Percentiles rank a stretch among this genome's conserved stretches.
These are phyloP conservation scores for Salvelinus sp. DNA, from an alignment of 2,113 vertebrate species.

Conservation along the genomic window DNA sequence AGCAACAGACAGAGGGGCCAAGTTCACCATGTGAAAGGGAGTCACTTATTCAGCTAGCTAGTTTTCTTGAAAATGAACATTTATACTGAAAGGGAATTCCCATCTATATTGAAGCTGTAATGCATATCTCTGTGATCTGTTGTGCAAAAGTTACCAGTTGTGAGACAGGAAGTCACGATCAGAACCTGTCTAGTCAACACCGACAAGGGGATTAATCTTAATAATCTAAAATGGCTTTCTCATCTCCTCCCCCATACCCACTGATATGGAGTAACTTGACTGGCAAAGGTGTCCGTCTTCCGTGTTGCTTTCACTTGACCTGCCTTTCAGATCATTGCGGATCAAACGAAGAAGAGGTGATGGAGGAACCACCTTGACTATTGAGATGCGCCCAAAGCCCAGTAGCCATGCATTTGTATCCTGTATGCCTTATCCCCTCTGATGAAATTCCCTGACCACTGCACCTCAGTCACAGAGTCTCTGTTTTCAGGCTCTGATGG, in stretches of 20 bases:
- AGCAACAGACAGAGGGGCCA: neutral
- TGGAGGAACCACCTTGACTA: neutral
- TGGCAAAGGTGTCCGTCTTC: neutral
- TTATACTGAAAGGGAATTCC: neutral
- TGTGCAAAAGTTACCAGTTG: neutral
- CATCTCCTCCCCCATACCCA: neutral
- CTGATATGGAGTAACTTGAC: neutral
- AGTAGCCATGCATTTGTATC: neutral
- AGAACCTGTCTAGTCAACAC: neutral
- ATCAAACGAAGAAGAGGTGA: neutral
- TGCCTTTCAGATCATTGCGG: neutral
- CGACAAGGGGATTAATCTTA: no score
- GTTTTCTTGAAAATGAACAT: neutral
- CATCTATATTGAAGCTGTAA: neutral
- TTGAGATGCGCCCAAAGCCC: neutral
- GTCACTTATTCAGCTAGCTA: neutral
- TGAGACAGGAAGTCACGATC: neutral
- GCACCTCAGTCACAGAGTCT: neutral
- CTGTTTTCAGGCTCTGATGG: conserved; percentile 74
- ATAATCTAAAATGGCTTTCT: neutral
- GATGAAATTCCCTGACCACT: neutral
- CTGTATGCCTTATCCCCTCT: neutral
- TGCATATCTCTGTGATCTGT: neutral
- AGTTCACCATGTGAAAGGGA: neutral
- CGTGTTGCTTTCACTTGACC: neutral